A percentile compares a stretch with the other conserved stretches of the same genome.
Evolutionary conservation across 1,140 invertebrate species (phyloP).

Genomic region (Conopomorpha cramerella): DNA sequence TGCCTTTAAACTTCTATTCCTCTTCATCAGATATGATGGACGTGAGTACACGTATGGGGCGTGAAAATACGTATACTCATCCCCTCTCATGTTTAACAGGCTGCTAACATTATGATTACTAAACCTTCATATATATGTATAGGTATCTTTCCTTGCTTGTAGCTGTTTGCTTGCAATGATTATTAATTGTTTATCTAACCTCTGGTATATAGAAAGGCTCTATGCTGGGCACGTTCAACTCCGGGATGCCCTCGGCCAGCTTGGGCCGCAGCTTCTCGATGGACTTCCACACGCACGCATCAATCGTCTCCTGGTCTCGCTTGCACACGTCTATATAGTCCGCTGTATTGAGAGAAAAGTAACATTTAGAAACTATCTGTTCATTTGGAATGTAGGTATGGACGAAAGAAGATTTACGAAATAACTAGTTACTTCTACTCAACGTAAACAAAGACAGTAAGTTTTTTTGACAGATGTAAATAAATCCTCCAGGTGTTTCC

Average conservation of each 20-base stretch:
- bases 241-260: conserved; percentile 64
- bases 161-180: not conserved
- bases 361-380: not conserved
- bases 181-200: conserved; percentile 43
- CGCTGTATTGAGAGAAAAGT: conserved; percentile 54
- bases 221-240: conserved; percentile 65
- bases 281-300: conserved; percentile 62
- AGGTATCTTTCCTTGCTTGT: too few relatives aligned
- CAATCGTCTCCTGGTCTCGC: conserved; percentile 63
- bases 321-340: conserved; percentile 69
- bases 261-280: conserved; percentile 57
- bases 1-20: too few relatives aligned
- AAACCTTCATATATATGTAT: too few relatives aligned
- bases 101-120: too few relatives aligned
- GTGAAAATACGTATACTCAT: too few relatives aligned
- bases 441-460: too few relatives aligned
- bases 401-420: not conserved
- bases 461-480: too few relatives aligned
- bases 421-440: too few relatives aligned
- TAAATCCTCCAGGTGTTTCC: too few relatives aligned
- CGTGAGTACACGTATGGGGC: too few relatives aligned
- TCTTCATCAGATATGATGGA: too few relatives aligned
- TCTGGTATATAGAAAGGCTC: conserved; percentile 65
- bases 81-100: too few relatives aligned
- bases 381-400: not conserved